Conservation (phyloP, 1,140 invertebrate genomes). For the Lysiphlebus fabarum region DNA sequence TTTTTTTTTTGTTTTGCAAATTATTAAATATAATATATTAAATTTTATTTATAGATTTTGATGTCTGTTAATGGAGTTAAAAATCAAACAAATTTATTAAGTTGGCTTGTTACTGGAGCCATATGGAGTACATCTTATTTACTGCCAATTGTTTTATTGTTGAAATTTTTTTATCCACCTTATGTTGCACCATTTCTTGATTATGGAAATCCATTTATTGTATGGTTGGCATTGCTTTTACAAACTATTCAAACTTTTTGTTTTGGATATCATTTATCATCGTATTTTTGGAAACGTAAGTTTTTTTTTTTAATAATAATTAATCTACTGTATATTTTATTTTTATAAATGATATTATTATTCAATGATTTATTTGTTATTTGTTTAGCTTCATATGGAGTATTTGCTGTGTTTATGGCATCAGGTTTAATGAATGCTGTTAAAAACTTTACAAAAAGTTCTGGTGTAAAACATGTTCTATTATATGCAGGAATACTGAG, state of each 20-base stretch:
- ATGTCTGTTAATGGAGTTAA: constrained; percentile 52
- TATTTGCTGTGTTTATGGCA: constrained; percentile 23
- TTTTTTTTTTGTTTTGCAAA: no score
- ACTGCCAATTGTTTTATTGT: constrained; percentile 40
- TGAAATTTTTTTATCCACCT: constrained; percentile 40
- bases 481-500: constrained; percentile 34
- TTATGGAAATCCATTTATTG: constrained; percentile 47
- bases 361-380: no score
- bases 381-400: constrained; percentile 23
- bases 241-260: constrained; percentile 42
- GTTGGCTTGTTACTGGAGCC: constrained; percentile 45
- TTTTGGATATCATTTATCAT: constrained; percentile 48
- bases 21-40: neutral
- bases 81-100: constrained; percentile 44
- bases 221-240: constrained; percentile 45
- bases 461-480: constrained; percentile 12
- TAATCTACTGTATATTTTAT: no score
- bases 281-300: constrained; percentile 47
- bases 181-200: constrained; percentile 43
- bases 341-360: no score
- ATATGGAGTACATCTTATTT: constrained; percentile 43
- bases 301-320: constrained; percentile 9
- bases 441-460: constrained; percentile 14
- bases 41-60: constrained; percentile 36
- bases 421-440: constrained; percentile 21